These are phyloP conservation scores for Deilephila elpenor DNA, from an alignment of 2,888 invertebrate genomes.

Conservation along the genomic window DNA sequence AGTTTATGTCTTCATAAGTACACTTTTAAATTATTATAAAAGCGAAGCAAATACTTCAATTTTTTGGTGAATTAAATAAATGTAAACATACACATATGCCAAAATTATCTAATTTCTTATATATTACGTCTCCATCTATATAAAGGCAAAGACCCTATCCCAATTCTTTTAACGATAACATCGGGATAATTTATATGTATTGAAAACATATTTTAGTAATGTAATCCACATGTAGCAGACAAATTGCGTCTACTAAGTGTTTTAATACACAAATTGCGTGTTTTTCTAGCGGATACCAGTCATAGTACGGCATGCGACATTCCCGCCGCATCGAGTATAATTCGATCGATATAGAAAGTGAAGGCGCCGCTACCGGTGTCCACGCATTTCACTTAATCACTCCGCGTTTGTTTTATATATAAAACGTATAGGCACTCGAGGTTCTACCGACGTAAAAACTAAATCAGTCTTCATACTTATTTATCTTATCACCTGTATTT, in stretches of 20 bases:
- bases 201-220: not conserved
- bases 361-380: slow-evolving; percentile 20
- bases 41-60: too few species aligned
- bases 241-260: not conserved
- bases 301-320: slow-evolving; percentile 2
- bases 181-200: not conserved
- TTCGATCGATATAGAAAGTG: slow-evolving; percentile 29
- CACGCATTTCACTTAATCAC: slow-evolving; percentile 23
- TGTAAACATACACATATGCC: too few species aligned
- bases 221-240: not conserved
- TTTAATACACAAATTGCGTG: not conserved
- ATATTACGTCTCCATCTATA: too few species aligned
- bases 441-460: not conserved
- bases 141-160: too few species aligned
- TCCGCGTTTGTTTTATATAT: slow-evolving; percentile 19
- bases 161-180: too few species aligned
- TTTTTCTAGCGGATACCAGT: slow-evolving; percentile 12
- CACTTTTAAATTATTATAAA: too few species aligned
- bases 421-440: too few species aligned
- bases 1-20: too few species aligned
- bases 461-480: too few species aligned
- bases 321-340: slow-evolving; percentile 16
- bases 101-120: too few species aligned
- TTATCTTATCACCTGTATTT: too few species aligned
- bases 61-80: too few species aligned